Conservation (phyloP, 2,797 vertebrate species). For the Leptatherina wallacei region DNA sequence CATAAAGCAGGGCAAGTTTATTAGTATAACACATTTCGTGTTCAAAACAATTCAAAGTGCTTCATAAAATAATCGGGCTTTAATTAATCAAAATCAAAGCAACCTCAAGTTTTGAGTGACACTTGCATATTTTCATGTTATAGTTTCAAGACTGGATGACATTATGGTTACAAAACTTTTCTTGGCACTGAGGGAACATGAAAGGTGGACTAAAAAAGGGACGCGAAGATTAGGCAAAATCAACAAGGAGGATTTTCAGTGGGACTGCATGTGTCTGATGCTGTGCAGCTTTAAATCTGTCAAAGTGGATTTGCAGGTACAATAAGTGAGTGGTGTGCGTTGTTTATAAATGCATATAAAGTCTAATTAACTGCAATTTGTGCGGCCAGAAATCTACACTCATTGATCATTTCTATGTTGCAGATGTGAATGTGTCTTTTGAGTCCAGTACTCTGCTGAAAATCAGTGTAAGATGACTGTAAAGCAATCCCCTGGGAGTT, state of each 20-base stretch:
- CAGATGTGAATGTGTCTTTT: background rate
- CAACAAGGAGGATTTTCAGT: conserved; percentile 1
- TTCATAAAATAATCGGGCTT: background rate
- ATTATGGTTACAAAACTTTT: background rate
- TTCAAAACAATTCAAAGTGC: no score
- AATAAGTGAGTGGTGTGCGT: background rate
- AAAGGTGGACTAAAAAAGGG: conserved; percentile 20
- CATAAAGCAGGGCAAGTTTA: no score
- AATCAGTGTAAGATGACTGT: conserved; percentile 3
- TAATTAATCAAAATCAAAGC: background rate
- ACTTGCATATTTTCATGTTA: background rate
- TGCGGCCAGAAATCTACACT: background rate
- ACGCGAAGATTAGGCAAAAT: conserved; percentile 19
- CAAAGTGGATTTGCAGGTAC: background rate
- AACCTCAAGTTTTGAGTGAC: background rate
- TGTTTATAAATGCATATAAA: background rate
- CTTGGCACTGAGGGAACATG: conserved; percentile 5
- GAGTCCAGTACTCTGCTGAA: background rate
- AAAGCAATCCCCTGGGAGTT: conserved; percentile 6
- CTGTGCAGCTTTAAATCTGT: conserved; percentile 1
- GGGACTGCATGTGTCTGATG: conserved; percentile 6
- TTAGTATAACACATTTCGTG: no score
- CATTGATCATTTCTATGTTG: background rate
- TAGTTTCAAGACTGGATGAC: conserved; percentile 11
- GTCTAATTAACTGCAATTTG: background rate